Evolutionary conservation across 2,888 invertebrate species (phyloP).

Genomic region (Rugalucina vietnamica): DNA sequence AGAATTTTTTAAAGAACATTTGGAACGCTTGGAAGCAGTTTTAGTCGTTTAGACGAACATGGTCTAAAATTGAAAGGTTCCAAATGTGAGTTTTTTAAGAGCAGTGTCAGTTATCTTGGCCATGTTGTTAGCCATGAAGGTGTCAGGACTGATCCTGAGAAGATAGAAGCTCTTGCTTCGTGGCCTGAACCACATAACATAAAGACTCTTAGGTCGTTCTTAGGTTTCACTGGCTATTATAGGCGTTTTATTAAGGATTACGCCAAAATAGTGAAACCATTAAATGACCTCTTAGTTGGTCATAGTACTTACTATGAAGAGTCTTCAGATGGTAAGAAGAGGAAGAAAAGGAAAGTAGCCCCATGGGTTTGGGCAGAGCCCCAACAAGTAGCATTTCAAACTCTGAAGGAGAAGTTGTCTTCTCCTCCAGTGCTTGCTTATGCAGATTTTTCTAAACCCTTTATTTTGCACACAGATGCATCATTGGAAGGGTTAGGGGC

Average conservation of each 20-base stretch:
- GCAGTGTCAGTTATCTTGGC: constrained; percentile 32
- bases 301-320: constrained; percentile 1
- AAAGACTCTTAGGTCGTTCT: constrained; percentile 18
- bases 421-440: constrained; percentile 11
- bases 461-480: constrained; percentile 37
- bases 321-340: not conserved
- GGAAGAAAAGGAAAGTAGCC: constrained; percentile 1
- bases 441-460: constrained; percentile 25
- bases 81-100: constrained; percentile 48
- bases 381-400: constrained; percentile 18
- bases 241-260: constrained; percentile 1
- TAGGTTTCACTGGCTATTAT: constrained; percentile 39
- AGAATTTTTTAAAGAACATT: constrained; percentile 36
- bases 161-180: not conserved
- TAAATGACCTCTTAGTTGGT: constrained; percentile 15
- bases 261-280: constrained; percentile 14
- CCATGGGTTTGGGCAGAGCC: constrained; percentile 16
- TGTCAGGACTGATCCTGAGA: constrained; percentile 41
- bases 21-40: constrained; percentile 32
- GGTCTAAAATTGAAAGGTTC: constrained; percentile 36
- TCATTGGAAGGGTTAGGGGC: constrained; percentile 2
- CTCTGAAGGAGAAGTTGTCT: not conserved
- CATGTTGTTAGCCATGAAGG: constrained; percentile 25
- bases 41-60: constrained; percentile 28
- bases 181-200: constrained; percentile 36